Base-by-base conservation (phyloP, 2,113 vertebrate genomes). In the Pomatostomus ruficeps region DNA sequence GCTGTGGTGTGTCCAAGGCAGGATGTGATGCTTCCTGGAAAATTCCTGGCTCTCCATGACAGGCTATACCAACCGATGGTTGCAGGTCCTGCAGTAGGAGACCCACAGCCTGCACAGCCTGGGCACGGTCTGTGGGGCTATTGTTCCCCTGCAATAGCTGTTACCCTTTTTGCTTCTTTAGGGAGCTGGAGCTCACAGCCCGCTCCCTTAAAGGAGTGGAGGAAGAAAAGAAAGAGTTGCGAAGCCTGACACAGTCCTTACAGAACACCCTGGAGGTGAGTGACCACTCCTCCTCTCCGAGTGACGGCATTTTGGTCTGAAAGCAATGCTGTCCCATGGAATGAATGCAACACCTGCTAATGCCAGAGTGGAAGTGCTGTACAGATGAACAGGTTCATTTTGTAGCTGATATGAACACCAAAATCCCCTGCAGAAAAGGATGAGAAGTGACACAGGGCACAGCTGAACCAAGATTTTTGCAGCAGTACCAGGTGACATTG, bases 181-280 rank as follows among this genome's bases (percentile, higher is more conserved):
- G 99, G 95, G 99, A 99, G 92, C 98, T 99, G 83, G 99, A 99
- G 71, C 98, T 98, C 46, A 99, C 99, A 8, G 96, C 98, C 82
- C 97, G 96, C 91, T 99, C 98, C 35, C 98, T 99, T 92, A 99
- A 98, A 80, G 98, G 98, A 12, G 99, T 99, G 18, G 99, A 99
- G 89, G 98, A 96, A 61, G 99, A 99, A 95, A 99, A 99, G 78
- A 98, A 98, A 71, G 98, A 99, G 85, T 97, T 99, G 63, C 97
- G 98, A 88, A 97, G 95, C 79, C 94, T 99, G 71, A 99, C 99
- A 2, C 94, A 98, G 52, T 97, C 98, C 76, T 97, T 99, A 61
- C 99, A 99, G 97, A 98, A 97, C 77, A 99, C 98, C 7, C 98
- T 99, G 43, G 98, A 99, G 99, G 99, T 99, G 94, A 92, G 98